A percentile compares a stretch with the other conserved stretches of the same genome.
Evolutionary conservation across 2,113 vertebrate species (phyloP).

Genomic region (Phalacrocorax carbo): DNA sequence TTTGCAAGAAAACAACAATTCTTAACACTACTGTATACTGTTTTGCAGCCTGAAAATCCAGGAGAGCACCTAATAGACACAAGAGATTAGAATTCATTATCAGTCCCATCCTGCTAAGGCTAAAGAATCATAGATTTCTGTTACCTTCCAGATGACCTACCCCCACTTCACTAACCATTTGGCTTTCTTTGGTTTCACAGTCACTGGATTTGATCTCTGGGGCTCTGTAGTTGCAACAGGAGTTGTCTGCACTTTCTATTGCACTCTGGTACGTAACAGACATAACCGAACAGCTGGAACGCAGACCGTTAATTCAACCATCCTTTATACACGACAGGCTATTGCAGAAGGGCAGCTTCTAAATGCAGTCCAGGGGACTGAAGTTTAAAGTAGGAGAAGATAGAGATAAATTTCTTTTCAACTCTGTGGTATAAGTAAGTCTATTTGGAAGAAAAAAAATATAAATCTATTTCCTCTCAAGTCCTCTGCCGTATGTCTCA

Average conservation of each 20-base stretch:
- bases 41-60: not conserved
- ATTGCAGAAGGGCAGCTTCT: not conserved
- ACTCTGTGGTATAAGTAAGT: not conserved
- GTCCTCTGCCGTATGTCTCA: not conserved
- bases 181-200: constrained; percentile 61
- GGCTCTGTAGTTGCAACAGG: constrained; percentile 87
- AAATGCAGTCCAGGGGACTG: not conserved
- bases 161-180: not conserved
- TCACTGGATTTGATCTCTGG: constrained; percentile 90
- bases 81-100: not conserved
- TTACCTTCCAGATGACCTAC: not conserved
- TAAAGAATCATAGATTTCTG: not conserved
- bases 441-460: not conserved
- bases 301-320: not conserved
- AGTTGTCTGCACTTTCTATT: constrained; percentile 86
- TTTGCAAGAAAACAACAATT: not conserved
- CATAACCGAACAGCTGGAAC: not conserved
- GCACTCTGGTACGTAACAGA: constrained; percentile 79
- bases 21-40: too few species aligned
- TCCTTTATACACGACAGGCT: not conserved
- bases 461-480: not conserved
- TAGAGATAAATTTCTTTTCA: not conserved
- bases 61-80: not conserved
- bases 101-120: not conserved
- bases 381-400: not conserved